These are phyloP conservation scores for Rhopalosiphum nymphaeae DNA, from an alignment of 2,888 invertebrate species.

Conservation along the genomic window DNA sequence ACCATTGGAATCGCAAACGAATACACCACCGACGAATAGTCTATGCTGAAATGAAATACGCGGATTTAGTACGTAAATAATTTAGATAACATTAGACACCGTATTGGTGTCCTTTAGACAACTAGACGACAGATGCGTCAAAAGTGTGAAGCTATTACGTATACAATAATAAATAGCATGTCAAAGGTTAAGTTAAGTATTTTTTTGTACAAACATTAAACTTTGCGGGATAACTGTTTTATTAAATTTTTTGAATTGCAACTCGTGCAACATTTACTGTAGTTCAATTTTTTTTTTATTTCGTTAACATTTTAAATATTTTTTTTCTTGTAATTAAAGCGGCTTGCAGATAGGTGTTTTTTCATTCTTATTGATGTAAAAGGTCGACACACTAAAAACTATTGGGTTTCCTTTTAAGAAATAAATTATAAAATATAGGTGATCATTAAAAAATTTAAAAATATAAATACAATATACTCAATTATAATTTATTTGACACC, in stretches of 20 bases:
- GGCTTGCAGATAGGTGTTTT: background rate
- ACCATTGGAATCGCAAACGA: background rate
- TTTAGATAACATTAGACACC: background rate
- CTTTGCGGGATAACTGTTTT: background rate
- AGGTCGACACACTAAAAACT: background rate
- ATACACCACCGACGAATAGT: background rate
- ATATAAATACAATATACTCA: background rate
- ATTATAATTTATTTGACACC: background rate
- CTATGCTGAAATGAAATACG: background rate
- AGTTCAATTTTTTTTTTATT: background rate
- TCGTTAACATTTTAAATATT: background rate
- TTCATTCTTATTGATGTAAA: background rate
- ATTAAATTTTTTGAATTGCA: background rate
- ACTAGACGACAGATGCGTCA: background rate
- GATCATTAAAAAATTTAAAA: background rate
- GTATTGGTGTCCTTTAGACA: background rate
- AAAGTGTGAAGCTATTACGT: background rate
- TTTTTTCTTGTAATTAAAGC: background rate
- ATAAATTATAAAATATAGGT: background rate
- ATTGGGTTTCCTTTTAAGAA: background rate
- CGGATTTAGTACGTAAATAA: background rate
- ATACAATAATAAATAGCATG: background rate
- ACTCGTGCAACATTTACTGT: background rate
- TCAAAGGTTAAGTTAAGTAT: background rate
- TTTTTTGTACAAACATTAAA: background rate